A percentile compares a stretch with the other conserved stretches of the same genome.
These are phyloP conservation scores for Sturmia bella DNA, from an alignment of 2,888 invertebrate species.

Conservation along the genomic window DNA sequence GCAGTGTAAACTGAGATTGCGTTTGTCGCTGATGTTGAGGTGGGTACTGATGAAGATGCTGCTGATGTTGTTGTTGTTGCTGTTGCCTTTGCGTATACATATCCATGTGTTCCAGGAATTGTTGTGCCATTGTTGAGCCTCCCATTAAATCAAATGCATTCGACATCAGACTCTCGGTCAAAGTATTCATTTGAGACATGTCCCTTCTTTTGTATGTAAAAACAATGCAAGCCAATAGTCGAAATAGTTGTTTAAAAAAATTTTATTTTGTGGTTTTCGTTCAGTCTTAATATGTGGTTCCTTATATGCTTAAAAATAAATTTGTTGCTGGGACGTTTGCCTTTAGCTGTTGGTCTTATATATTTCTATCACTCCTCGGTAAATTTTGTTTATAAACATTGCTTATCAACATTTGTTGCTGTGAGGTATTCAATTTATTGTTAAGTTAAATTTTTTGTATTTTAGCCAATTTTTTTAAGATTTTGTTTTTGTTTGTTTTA, in stretches of 20 bases:
- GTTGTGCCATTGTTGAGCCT: slow-evolving; percentile 73
- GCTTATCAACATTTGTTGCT: slow-evolving; percentile 68
- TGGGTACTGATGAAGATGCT: slow-evolving; percentile 71
- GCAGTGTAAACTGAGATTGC: slow-evolving; percentile 71
- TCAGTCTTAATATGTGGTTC: slow-evolving; percentile 52
- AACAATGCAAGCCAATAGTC: slow-evolving; percentile 1
- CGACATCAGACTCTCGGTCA: slow-evolving; percentile 75
- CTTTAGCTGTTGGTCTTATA: slow-evolving; percentile 11
- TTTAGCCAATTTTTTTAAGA: slow-evolving; percentile 58
- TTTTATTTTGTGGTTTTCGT: slow-evolving; percentile 25
- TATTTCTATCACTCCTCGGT: slow-evolving; percentile 19
- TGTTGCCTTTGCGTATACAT: slow-evolving; percentile 74
- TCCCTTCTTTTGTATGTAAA: slow-evolving; percentile 3
- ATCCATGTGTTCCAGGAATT: slow-evolving; percentile 76
- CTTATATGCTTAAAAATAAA: slow-evolving; percentile 19
- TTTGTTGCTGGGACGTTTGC: slow-evolving; percentile 48
- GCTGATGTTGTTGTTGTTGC: slow-evolving; percentile 70
- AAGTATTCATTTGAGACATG: slow-evolving; percentile 65
- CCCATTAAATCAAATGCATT: slow-evolving; percentile 74
- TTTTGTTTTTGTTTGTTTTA: slow-evolving; percentile 51
- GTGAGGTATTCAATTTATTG: slow-evolving; percentile 54
- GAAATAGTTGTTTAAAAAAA: background rate
- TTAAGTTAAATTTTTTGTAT: slow-evolving; percentile 19
- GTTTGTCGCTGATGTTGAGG: slow-evolving; percentile 60
- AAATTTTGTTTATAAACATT: slow-evolving; percentile 66